phyloP scores from a whole-genome alignment of 2,888 invertebrate genomes.

The Epinotia bilunana region DNA sequence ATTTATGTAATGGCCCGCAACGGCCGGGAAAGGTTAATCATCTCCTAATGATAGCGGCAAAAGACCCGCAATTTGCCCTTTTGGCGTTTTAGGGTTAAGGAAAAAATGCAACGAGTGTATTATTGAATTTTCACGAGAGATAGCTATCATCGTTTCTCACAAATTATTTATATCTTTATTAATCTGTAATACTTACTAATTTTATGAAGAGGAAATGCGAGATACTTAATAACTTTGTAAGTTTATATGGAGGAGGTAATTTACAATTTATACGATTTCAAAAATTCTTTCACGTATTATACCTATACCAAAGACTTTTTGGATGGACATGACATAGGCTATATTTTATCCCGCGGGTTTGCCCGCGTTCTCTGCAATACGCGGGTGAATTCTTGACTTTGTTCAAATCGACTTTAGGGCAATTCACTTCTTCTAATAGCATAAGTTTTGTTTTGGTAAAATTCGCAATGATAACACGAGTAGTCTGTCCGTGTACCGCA shows the following conservation, averaged over 20 bases:
- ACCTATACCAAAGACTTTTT: no score
- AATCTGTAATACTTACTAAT: no score
- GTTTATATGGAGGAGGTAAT: no score
- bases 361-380: no score
- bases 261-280: no score
- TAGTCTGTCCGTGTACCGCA: constrained; percentile 86
- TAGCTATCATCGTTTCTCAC: background rate
- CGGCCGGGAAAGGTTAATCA: constrained; percentile 81
- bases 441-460: constrained; percentile 17
- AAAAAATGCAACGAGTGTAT: background rate
- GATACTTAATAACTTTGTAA: no score
- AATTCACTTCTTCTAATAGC: background rate
- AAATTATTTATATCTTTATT: no score
- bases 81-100: constrained; percentile 50
- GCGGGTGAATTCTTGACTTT: no score
- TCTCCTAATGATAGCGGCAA: constrained; percentile 74
- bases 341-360: no score
- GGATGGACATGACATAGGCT: no score
- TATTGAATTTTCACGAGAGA: background rate
- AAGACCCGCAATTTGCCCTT: constrained; percentile 49
- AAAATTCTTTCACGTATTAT: no score
- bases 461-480: constrained; percentile 74
- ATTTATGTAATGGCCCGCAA: constrained; percentile 71
- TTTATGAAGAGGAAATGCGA: no score
- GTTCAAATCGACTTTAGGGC: background rate